Evolutionary conservation across 2,797 vertebrate genomes (phyloP), one percentile per base, ranked within the genome.

Genomic region (Rhinoraja longicauda): DNA sequence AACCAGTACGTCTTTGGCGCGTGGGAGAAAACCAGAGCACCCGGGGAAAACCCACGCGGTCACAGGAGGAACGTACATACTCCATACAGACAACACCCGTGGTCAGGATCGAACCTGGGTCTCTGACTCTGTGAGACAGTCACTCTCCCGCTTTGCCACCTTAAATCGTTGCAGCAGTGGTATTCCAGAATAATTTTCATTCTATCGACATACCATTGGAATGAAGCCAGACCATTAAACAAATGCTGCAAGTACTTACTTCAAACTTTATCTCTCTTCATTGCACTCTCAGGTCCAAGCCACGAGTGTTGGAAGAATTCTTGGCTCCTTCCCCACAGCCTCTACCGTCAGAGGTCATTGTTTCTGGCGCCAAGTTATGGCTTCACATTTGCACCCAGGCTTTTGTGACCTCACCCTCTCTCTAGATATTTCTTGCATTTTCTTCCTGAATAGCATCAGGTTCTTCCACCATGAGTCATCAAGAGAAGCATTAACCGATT

Each of bases 111-210:
- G 53, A 53, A 53, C 45, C 45, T 53, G 45, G 45, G 45, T 53
- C 0, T 53, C 45, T 53, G 45, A 45, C 45, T 3, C 45, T 53
- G 45, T 53, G 45, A 53, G 45, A 5, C 45, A 53, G 45, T 45
- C 53, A 53, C 45, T 53, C 45, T 53, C 53, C 45, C 4, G 45
- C 45, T 53, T 45, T 45, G 45, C 45, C 82, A 17, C n/a, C 15
- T 82, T 8, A 62, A 86, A 62, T 64, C 62, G 1, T 19, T 86
- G 15, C 7, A 64, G 29, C n/a, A 59, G 19, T 86, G 29, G 8
- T 0, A 15, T 64, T 86, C 59, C 82, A 62, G 57, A 64, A 86
- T 86, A 86, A 86, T 86, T 86, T 86, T 86, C 82, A 86, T 86
- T 86, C 82, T 82, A 86, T 19, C 1, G 57, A 8, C 12, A 8